These are phyloP conservation scores for Schrankia costaestrigalis DNA, from an alignment of 2,888 invertebrate species.

Conservation along the genomic window DNA sequence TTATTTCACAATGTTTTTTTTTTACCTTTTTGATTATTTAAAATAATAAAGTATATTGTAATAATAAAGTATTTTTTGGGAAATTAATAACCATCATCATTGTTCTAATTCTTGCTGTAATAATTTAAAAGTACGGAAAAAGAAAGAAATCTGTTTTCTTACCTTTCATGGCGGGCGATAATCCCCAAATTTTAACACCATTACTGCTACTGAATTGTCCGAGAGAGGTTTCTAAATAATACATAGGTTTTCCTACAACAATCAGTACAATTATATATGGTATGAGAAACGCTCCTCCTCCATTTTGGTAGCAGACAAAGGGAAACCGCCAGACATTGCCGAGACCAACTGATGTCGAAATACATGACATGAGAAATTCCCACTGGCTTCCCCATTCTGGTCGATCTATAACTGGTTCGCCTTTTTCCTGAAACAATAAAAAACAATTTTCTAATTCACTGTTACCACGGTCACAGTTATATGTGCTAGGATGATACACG, in stretches of 20 bases:
- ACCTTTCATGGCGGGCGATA: slow-evolving; percentile 90
- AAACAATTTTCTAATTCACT: background rate
- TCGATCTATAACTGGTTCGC: slow-evolving; percentile 33
- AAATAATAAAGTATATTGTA: too few relatives aligned
- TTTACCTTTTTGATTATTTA: too few relatives aligned
- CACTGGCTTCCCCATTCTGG: slow-evolving; percentile 83
- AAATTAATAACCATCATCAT: too few relatives aligned
- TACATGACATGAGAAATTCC: slow-evolving; percentile 88
- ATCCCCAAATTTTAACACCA: slow-evolving; percentile 85
- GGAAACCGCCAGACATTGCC: slow-evolving; percentile 86
- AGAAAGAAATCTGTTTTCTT: slow-evolving; percentile 2
- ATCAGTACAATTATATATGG: slow-evolving; percentile 86
- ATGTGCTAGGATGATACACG: too few relatives aligned
- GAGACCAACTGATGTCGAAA: slow-evolving; percentile 86
- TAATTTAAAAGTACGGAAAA: background rate
- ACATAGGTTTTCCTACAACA: slow-evolving; percentile 88
- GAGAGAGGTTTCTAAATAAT: slow-evolving; percentile 89
- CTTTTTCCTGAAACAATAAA: slow-evolving; percentile 2
- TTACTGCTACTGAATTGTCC: slow-evolving; percentile 92
- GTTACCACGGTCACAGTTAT: too few relatives aligned
- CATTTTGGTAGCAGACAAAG: slow-evolving; percentile 84
- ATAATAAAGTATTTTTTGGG: too few relatives aligned
- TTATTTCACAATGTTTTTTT: too few relatives aligned
- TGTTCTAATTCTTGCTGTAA: background rate
- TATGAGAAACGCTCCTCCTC: slow-evolving; percentile 87